phyloP scores from a whole-genome alignment of 1,140 invertebrate species.

The Babylonia areolata region DNA sequence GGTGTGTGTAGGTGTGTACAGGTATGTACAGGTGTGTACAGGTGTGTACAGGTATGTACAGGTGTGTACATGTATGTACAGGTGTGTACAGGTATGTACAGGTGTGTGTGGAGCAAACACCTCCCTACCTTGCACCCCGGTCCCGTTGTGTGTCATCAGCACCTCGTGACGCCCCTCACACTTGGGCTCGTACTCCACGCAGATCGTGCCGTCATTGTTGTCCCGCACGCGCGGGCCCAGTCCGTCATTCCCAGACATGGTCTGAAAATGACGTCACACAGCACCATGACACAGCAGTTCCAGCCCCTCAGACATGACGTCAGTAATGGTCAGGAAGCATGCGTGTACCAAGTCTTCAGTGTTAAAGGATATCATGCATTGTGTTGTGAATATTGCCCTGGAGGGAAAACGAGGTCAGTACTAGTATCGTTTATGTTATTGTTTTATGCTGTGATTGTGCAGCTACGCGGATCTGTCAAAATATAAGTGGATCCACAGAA shows the following conservation, averaged over 20 bases:
- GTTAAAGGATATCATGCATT: too few relatives aligned
- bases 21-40: too few relatives aligned
- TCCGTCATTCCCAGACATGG: conserved; percentile 60
- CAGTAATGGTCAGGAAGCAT: not conserved
- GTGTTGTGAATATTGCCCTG: too few relatives aligned
- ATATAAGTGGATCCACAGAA: too few relatives aligned
- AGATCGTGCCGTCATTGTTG: conserved; percentile 96
- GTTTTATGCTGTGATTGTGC: too few relatives aligned
- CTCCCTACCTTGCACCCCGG: conserved; percentile 92
- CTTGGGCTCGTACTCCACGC: conserved; percentile 93
- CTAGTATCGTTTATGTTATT: not conserved
- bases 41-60: too few relatives aligned
- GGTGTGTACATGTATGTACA: too few relatives aligned
- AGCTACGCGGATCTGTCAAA: too few relatives aligned
- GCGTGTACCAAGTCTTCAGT: not conserved
- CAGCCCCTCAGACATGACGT: not conserved
- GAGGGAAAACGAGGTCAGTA: too few relatives aligned
- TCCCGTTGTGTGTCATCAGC: conserved; percentile 93
- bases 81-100: not conserved
- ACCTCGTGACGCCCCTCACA: conserved; percentile 96
- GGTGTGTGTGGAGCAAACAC: too few relatives aligned
- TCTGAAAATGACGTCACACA: conserved; percentile 49
- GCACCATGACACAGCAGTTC: not conserved
- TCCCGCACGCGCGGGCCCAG: conserved; percentile 78
- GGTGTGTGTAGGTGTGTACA: too few relatives aligned